These are phyloP conservation scores for Esox masquinongy DNA, from an alignment of 2,797 vertebrate genomes.

Conservation along the genomic window DNA sequence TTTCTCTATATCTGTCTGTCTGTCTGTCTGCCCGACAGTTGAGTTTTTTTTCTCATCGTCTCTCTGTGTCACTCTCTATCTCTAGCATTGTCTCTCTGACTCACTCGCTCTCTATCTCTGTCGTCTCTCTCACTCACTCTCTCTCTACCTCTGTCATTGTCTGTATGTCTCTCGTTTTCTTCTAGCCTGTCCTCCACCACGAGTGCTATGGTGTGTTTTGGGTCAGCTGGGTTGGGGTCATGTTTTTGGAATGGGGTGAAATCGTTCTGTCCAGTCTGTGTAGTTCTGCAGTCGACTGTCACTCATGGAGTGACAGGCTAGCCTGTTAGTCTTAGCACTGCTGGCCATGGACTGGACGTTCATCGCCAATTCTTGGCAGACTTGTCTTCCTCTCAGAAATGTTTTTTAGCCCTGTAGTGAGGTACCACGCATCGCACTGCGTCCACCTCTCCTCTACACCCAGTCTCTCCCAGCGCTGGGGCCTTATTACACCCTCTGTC, in stretches of 20 bases:
- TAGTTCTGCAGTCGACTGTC: neutral
- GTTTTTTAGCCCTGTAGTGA: neutral
- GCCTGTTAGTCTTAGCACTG: neutral
- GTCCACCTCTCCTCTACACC: constrained; percentile 44
- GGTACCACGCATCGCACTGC: constrained; percentile 29
- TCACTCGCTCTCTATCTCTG: constrained; percentile 59
- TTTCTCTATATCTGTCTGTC: constrained; percentile 58
- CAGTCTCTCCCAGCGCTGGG: constrained; percentile 30
- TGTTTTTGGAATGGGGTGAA: neutral
- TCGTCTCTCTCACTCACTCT: constrained; percentile 7
- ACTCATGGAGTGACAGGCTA: neutral
- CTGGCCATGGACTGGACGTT: neutral
- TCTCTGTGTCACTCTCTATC: constrained; percentile 41
- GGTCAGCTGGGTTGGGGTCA: too few species aligned
- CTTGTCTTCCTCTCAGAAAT: neutral
- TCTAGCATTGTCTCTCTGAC: constrained; percentile 64
- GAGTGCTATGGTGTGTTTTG: too few species aligned
- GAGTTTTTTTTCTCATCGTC: too few species aligned
- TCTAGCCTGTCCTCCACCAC: too few species aligned
- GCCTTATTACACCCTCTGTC: constrained; percentile 26
- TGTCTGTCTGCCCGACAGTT: constrained; percentile 50
- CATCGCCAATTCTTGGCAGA: neutral
- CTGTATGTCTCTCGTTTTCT: constrained; percentile 54
- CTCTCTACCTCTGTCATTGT: constrained; percentile 60
- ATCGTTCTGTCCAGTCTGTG: neutral